Evolutionary conservation across 2,113 vertebrate species (phyloP), one percentile per base, ranked within the genome.

Genomic region (Platichthys stellatus): DNA sequence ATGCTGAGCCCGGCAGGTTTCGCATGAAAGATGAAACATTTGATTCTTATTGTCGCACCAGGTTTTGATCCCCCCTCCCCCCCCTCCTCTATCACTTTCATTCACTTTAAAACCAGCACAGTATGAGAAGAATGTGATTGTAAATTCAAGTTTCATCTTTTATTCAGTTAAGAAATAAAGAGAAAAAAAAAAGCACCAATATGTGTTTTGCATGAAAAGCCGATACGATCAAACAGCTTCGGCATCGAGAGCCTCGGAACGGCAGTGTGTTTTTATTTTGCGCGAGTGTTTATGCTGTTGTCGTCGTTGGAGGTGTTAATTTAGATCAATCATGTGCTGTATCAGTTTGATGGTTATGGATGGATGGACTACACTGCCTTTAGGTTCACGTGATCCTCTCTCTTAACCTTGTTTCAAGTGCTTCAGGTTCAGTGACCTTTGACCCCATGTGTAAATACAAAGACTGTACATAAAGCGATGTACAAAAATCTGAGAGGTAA

Each of bases 391-490:
- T 67, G 69, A 78, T 89, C 85, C 76, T 90, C 63, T 74, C 88
- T 76, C 74, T 87, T 87, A 87, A 82, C 78, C 77, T 90, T 78
- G 85, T 92, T 90, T 88, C 85, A 92, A 92, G 92, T 93, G 90
- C 90, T 94, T 91, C 89, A 89, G 86, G 88, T 89, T 90, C 75
- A 79, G 78, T 88, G 80, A 91, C 88, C 85, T 92, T 90, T 87
- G 82, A 90, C 71, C 84, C 84, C 76, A 57, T 82, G 73, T 94
- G 92, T 95, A 94, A 89, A 95, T 94, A 93, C 81, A 86, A 83
- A 90, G 82, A 88, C 79, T 94, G 92, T 95, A 94, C 78, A 95
- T 91, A 94, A 53, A 87, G 87, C 83, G 78, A 91, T 95, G 93
- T 95, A 93, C 92, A 94, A 94, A 94, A 71, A 92, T 82, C 81